Conservation (phyloP, 2,797 vertebrate species). For the Acropternis orthonyx region DNA sequence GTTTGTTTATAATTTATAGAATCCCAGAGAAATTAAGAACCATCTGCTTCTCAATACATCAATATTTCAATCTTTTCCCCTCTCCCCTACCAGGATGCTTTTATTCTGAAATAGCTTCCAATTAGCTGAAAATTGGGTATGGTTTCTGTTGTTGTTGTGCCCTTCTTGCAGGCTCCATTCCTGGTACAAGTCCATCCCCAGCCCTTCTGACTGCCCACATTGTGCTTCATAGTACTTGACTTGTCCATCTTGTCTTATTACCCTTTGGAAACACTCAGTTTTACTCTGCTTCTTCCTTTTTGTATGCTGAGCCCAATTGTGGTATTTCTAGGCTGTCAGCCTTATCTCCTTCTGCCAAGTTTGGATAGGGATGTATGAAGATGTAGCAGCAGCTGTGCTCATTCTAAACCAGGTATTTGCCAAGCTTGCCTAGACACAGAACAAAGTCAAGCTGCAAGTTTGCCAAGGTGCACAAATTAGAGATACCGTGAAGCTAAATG, state of each 20-base stretch:
- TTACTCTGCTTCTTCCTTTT: background rate
- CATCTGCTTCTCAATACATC: constrained; percentile 64
- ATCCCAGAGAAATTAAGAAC: constrained; percentile 60
- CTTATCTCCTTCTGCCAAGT: background rate
- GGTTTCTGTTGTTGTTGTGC: background rate
- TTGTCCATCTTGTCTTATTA: background rate
- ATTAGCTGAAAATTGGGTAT: constrained; percentile 25
- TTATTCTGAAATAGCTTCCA: constrained; percentile 60
- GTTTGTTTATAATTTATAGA: constrained; percentile 69
- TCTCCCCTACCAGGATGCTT: constrained; percentile 40
- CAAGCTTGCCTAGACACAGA: background rate
- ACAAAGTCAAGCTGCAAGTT: background rate
- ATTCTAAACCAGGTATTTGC: background rate
- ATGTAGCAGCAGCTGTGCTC: background rate
- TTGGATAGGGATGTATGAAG: background rate
- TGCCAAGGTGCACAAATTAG: background rate
- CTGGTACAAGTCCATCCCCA: background rate
- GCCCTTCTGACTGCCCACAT: background rate
- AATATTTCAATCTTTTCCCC: constrained; percentile 51
- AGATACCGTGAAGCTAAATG: background rate
- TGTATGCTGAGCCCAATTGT: background rate
- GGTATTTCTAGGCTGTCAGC: background rate
- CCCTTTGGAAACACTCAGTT: background rate
- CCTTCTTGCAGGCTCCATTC: background rate
- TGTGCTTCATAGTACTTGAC: background rate